Evolutionary conservation across 2,888 invertebrate species (phyloP).

Genomic region (Heteromyza rotundicornis): DNA sequence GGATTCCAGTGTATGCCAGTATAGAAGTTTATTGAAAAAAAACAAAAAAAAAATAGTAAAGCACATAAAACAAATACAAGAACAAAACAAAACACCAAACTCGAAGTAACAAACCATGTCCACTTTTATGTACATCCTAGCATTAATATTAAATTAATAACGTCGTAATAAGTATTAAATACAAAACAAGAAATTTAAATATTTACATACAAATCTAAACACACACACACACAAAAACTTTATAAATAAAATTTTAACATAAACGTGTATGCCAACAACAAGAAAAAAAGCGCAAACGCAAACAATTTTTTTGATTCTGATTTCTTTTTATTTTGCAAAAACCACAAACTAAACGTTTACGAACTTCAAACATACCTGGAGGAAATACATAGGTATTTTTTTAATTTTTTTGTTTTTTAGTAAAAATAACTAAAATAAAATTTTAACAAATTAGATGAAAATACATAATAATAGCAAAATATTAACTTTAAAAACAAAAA

Average conservation of each 20-base stretch:
- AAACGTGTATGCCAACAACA: not conserved
- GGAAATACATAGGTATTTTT: no score
- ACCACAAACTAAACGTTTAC: not conserved
- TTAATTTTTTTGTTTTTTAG: no score
- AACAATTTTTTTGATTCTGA: not conserved
- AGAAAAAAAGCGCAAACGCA: not conserved
- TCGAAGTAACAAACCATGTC: not conserved
- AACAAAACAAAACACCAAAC: slow-evolving; percentile 4
- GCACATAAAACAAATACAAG: no score
- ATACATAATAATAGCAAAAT: not conserved
- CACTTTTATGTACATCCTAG: slow-evolving; percentile 4
- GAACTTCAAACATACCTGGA: no score
- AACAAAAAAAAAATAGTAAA: not conserved
- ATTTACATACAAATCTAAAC: not conserved
- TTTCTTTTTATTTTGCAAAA: not conserved
- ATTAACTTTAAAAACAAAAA: no score
- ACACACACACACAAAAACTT: no score
- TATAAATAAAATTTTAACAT: no score
- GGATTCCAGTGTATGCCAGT: no score
- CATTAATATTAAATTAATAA: no score
- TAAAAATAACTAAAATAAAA: no score
- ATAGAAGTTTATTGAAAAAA: no score
- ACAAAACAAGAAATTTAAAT: not conserved
- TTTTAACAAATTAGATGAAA: not conserved
- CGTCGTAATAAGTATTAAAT: no score